phyloP scores from a whole-genome alignment of 2,888 invertebrate species.

The Sepioteuthis lessoniana region DNA sequence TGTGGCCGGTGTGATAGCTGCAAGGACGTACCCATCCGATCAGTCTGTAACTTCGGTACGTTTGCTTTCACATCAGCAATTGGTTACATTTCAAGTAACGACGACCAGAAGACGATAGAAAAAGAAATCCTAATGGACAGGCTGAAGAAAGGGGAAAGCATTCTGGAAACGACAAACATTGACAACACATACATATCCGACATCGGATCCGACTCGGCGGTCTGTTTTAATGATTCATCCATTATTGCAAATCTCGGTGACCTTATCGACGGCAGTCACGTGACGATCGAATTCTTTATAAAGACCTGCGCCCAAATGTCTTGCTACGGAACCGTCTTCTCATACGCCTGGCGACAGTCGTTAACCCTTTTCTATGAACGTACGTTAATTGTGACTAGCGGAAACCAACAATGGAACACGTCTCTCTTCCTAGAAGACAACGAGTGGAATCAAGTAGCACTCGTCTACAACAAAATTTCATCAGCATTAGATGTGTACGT shows the following conservation, averaged over 20 bases:
- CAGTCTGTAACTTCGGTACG: slow-evolving; percentile 46
- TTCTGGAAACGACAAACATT: slow-evolving; percentile 36
- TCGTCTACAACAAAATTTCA: slow-evolving; percentile 49
- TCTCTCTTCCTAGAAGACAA: slow-evolving; percentile 51
- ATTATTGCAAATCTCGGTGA: slow-evolving; percentile 50
- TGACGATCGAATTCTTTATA: slow-evolving; percentile 56
- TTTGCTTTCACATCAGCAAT: neutral
- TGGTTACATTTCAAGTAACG: neutral
- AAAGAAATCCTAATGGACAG: neutral
- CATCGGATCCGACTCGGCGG: slow-evolving; percentile 53
- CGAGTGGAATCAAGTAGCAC: slow-evolving; percentile 55
- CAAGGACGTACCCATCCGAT: neutral
- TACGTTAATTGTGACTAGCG: slow-evolving; percentile 48
- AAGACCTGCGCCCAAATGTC: slow-evolving; percentile 52
- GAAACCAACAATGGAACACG: slow-evolving; percentile 50
- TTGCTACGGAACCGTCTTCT: slow-evolving; percentile 56
- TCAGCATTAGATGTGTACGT: slow-evolving; percentile 45
- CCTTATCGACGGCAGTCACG: slow-evolving; percentile 49
- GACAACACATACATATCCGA: slow-evolving; percentile 42
- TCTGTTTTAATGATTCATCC: slow-evolving; percentile 56
- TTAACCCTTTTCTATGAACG: slow-evolving; percentile 52
- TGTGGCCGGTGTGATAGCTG: slow-evolving; percentile 54
- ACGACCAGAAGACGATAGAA: neutral
- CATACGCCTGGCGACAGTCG: slow-evolving; percentile 53
- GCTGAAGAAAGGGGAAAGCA: neutral